Evolutionary conservation across 2,113 vertebrate genomes (phyloP).

Genomic region (Carassius carassius): DNA sequence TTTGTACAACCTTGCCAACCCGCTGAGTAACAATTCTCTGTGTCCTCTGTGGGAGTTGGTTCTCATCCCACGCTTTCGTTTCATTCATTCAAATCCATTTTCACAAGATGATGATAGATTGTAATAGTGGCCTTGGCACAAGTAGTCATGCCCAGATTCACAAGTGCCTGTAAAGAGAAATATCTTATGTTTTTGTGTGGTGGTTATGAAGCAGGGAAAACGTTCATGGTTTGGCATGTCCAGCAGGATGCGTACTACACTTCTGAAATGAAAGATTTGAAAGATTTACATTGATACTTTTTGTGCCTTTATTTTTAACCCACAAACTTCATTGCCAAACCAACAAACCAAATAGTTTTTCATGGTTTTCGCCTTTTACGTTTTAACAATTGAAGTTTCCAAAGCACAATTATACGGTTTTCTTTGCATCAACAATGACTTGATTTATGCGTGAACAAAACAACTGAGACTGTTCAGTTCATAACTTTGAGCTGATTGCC

Average conservation of each 20-base stretch:
- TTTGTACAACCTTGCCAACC: constrained; percentile 24
- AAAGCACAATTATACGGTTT: background rate
- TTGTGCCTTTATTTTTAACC: background rate
- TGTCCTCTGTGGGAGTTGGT: constrained; percentile 5
- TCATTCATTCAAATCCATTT: constrained; percentile 33
- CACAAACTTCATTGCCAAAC: constrained; percentile 5
- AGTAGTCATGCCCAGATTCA: constrained; percentile 5
- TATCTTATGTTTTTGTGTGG: background rate
- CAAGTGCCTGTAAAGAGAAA: constrained; percentile 21
- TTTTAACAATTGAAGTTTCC: constrained; percentile 2
- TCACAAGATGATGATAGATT: constrained; percentile 36
- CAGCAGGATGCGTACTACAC: background rate
- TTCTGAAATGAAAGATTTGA: constrained; percentile 11
- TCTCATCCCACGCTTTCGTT: constrained; percentile 37
- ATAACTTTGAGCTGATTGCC: constrained; percentile 12
- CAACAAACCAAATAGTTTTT: constrained; percentile 3
- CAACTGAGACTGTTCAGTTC: background rate
- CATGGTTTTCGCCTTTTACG: background rate
- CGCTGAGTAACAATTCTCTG: constrained; percentile 21
- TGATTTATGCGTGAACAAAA: constrained; percentile 4
- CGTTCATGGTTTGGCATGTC: constrained; percentile 3
- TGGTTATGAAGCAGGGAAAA: constrained; percentile 1
- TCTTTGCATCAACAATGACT: background rate
- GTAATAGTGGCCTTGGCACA: constrained; percentile 13
- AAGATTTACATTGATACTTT: background rate